These are phyloP conservation scores for Fukomys damarensis DNA, from an alignment of 2,113 vertebrate species.

Conservation along the genomic window DNA sequence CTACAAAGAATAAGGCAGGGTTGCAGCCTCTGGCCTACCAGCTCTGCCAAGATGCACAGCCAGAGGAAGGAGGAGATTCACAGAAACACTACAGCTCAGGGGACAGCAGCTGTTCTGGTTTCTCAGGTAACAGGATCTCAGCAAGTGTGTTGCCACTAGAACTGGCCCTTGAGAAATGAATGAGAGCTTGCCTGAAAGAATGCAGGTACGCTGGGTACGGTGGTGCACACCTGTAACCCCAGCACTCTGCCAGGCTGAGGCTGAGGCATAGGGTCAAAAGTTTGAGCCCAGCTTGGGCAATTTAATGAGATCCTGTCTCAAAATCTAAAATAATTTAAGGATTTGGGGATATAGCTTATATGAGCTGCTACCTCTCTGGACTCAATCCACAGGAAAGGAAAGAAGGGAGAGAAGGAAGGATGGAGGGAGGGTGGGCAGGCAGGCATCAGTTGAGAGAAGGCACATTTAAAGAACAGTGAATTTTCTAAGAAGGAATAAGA, in stretches of 20 bases:
- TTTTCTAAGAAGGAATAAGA: background rate
- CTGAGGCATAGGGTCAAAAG: background rate
- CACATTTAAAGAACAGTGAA: background rate
- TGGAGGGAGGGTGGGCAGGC: no score
- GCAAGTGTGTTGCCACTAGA: background rate
- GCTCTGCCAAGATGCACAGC: background rate
- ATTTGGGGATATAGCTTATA: background rate
- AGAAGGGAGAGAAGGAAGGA: background rate
- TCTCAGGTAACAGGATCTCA: background rate
- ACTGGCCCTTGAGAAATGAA: background rate
- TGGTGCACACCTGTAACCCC: background rate
- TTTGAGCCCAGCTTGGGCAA: background rate
- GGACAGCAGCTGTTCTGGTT: background rate
- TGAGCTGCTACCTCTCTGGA: background rate
- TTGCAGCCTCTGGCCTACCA: background rate
- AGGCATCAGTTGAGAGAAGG: background rate
- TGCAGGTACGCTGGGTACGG: background rate
- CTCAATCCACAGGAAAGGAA: background rate
- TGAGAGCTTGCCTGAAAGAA: background rate
- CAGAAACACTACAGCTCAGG: fast-evolving
- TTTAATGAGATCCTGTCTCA: background rate
- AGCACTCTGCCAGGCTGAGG: background rate
- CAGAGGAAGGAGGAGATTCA: fast-evolving
- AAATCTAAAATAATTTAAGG: background rate
- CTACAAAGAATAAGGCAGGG: background rate